Base-by-base conservation (phyloP, 2,888 invertebrate species). In the Stenurella melanura region DNA sequence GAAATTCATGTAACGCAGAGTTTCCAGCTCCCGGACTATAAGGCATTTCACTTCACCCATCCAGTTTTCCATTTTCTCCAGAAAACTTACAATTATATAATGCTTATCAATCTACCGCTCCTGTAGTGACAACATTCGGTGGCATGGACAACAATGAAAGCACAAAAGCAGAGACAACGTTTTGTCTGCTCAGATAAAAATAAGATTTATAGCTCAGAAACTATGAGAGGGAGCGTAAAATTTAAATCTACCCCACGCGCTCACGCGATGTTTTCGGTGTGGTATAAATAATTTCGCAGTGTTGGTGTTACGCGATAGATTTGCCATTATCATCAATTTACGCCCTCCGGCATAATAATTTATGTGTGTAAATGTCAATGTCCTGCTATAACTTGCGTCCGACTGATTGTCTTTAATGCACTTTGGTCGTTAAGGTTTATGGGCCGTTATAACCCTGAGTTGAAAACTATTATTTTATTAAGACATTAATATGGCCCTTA, bases 341-440 rank as follows among this genome's bases (percentile, higher is more conserved):
- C 50, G 57, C 67, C 69, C 69, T 57, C 58, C 11, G 19, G 15
- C 17, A 57, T 57, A 17, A 69, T 69, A 56, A 58, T 67, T 69
- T 57, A 69, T n/a, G 57, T 69, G 57, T 69, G 34, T 69, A 69
- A 57, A 58, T 69, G 69, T 69, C 69, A 57, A 69, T 38, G 34
- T 34, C 30, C 54, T 34, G 4, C 38, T 21, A 69, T 69, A 58
- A 38, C 69, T 56, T 34, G 18, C 34, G 58, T 69, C 60, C 54
- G 58, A 68, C 42, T 67, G 63, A 42, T 30, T 74, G 11, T 74
- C 74, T 61, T 50, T 63, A 50, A 69, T 68, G 74, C 74, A 74
- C 69, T 74, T 74, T 69, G 34, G 30, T 54, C 17, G 42, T 74
- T 69, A 69, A 68, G 19, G 68, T 74, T 74, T 74, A 74, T 74